Conservation (phyloP, 2,113 vertebrate genomes). For the Oxygymnocypris stewartii region DNA sequence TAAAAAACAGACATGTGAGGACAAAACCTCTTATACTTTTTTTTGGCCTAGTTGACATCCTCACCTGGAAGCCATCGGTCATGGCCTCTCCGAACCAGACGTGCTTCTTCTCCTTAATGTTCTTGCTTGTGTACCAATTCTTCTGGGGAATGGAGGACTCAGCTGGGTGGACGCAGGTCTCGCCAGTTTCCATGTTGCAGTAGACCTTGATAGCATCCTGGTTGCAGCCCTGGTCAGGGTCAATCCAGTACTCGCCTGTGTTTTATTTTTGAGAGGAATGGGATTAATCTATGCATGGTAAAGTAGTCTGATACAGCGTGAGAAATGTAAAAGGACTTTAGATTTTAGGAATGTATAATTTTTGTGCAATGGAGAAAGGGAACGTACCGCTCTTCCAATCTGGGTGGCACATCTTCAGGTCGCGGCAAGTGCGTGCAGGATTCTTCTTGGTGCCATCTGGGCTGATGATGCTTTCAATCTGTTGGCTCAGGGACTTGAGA, state of each 20-base stretch:
- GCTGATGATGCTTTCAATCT: conserved; percentile 98
- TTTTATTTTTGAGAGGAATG: background rate
- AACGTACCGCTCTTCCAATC: conserved; percentile 97
- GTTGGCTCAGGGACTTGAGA: conserved; percentile 97
- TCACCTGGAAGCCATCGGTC: conserved; percentile 91
- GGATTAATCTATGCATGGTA: background rate
- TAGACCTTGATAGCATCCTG: conserved; percentile 97
- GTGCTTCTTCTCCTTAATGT: conserved; percentile 94
- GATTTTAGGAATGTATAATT: background rate
- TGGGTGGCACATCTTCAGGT: conserved; percentile 99
- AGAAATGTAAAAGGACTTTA: background rate
- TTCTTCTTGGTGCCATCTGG: conserved; percentile 97
- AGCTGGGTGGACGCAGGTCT: conserved; percentile 86
- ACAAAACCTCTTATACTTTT: background rate
- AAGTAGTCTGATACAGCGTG: background rate
- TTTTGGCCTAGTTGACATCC: background rate
- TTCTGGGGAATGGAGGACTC: conserved; percentile 81
- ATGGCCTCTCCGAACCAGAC: conserved; percentile 96
- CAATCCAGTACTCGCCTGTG: conserved; percentile 95
- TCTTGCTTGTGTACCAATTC: conserved; percentile 96
- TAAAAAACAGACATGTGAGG: background rate
- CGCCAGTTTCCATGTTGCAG: conserved; percentile 97
- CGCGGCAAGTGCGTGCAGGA: conserved; percentile 95
- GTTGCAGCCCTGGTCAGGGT: conserved; percentile 98
- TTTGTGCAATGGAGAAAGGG: background rate